These are phyloP conservation scores for Heteromormyrus szaboi DNA, from an alignment of 2,797 vertebrate species.

Conservation along the genomic window DNA sequence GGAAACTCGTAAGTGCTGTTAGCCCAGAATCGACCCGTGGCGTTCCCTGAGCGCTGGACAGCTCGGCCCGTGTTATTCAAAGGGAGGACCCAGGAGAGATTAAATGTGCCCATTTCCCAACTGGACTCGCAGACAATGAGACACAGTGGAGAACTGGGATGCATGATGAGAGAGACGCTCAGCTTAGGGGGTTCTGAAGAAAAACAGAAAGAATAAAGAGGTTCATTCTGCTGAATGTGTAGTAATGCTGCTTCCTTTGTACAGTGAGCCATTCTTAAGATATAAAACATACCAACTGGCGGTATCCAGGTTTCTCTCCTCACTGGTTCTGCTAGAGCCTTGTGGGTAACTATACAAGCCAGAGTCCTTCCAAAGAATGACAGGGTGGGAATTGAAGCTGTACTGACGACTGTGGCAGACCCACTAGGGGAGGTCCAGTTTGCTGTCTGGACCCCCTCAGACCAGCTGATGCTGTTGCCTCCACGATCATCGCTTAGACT, in stretches of 20 bases:
- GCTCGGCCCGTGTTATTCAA: conserved; percentile 34
- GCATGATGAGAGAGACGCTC: conserved; percentile 40
- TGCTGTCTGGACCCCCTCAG: conserved; percentile 6
- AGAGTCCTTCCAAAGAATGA: conserved; percentile 51
- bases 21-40: conserved; percentile 33
- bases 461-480: conserved; percentile 12
- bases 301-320: conserved; percentile 43
- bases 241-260: neutral
- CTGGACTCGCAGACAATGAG: conserved; percentile 52
- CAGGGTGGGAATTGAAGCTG: conserved; percentile 41
- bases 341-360: conserved; percentile 52
- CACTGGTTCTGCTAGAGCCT: conserved; percentile 40
- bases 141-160: conserved; percentile 41
- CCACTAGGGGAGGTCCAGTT: conserved; percentile 30
- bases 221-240: neutral
- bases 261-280: neutral
- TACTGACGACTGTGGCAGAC: conserved; percentile 30
- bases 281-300: conserved; percentile 38
- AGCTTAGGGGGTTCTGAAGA: conserved; percentile 41
- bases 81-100: conserved; percentile 56
- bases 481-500: conserved; percentile 21
- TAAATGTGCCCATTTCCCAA: conserved; percentile 30
- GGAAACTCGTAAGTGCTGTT: conserved; percentile 51
- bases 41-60: conserved; percentile 20
- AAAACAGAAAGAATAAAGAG: neutral